Conservation (phyloP, 2,113 vertebrate species). For the Hiodon alosoides region DNA sequence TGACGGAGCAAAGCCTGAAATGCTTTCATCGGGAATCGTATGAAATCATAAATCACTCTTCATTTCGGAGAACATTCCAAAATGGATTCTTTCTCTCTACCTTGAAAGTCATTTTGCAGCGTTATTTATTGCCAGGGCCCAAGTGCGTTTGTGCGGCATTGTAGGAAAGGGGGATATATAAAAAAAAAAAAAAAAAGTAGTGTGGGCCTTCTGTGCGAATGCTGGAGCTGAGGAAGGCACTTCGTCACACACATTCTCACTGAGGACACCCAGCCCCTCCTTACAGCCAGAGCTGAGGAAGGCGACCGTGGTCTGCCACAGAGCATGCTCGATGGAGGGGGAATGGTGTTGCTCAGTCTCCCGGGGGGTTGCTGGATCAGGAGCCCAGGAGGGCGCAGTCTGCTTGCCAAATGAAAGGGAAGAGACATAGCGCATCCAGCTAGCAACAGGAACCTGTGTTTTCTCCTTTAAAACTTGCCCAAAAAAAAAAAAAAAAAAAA, state of each 20-base stretch:
- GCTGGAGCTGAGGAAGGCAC: slow-evolving; percentile 11
- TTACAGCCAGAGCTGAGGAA: slow-evolving; percentile 17
- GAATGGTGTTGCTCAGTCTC: no score
- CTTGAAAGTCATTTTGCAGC: slow-evolving; percentile 77
- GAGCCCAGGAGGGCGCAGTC: no score
- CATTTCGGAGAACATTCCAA: slow-evolving; percentile 79
- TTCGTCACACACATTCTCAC: slow-evolving; percentile 2
- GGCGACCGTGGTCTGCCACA: background rate
- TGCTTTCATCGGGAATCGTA: slow-evolving; percentile 78
- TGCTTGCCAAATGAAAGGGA: no score
- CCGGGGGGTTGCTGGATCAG: no score
- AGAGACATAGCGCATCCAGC: no score
- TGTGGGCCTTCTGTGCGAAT: slow-evolving; percentile 45
- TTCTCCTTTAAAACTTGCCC: no score
- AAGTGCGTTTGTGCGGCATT: slow-evolving; percentile 53
- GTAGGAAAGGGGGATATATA: slow-evolving; percentile 57
- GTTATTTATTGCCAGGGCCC: slow-evolving; percentile 75
- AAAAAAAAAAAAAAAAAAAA: no score
- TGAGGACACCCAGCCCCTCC: slow-evolving; percentile 7
- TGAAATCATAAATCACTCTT: slow-evolving; percentile 78
- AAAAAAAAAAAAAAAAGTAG: slow-evolving; percentile 26
- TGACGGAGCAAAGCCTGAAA: slow-evolving; percentile 72
- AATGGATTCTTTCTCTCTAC: slow-evolving; percentile 75
- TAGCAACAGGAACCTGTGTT: no score
- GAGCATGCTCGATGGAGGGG: background rate